Conservation (phyloP, 1,140 invertebrate genomes). For the Nasonia giraulti region DNA sequence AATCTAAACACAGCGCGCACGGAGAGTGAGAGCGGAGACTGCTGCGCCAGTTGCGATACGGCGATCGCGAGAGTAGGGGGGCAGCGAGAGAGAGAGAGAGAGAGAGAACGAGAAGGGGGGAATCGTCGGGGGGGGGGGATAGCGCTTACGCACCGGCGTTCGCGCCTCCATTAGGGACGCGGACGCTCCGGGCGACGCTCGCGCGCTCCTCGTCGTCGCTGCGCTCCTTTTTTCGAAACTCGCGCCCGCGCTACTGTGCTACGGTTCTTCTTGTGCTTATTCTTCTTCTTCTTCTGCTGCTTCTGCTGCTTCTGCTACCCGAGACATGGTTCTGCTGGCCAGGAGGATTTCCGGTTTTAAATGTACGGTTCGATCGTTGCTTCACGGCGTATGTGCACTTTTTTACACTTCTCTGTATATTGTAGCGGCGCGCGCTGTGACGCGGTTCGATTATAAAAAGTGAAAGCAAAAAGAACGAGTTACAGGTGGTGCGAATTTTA, state of each 20-base stretch:
- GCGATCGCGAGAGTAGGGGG: conserved; percentile 47
- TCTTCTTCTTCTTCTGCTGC: conserved; percentile 9
- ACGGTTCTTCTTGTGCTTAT: conserved; percentile 17
- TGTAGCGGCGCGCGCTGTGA: neutral
- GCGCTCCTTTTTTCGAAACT: conserved; percentile 16
- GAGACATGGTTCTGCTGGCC: conserved; percentile 45
- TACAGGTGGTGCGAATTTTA: no score
- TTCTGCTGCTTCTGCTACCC: neutral
- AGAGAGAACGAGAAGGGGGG: no score
- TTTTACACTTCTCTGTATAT: neutral
- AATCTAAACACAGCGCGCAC: conserved; percentile 35
- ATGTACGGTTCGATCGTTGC: conserved; percentile 35
- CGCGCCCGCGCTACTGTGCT: conserved; percentile 21
- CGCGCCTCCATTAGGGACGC: conserved; percentile 65
- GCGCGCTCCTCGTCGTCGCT: conserved; percentile 46
- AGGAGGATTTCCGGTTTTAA: conserved; percentile 49
- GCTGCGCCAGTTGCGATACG: conserved; percentile 43
- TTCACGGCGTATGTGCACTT: conserved; percentile 3
- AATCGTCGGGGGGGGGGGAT: no score
- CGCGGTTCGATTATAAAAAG: no score
- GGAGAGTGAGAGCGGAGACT: conserved; percentile 24
- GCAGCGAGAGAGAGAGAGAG: conserved; percentile 48
- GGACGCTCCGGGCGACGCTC: conserved; percentile 64
- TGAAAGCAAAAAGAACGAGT: no score
- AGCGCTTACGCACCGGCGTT: conserved; percentile 63